Base-by-base conservation (phyloP, 2,888 invertebrate genomes). In the Andricus curvator region DNA sequence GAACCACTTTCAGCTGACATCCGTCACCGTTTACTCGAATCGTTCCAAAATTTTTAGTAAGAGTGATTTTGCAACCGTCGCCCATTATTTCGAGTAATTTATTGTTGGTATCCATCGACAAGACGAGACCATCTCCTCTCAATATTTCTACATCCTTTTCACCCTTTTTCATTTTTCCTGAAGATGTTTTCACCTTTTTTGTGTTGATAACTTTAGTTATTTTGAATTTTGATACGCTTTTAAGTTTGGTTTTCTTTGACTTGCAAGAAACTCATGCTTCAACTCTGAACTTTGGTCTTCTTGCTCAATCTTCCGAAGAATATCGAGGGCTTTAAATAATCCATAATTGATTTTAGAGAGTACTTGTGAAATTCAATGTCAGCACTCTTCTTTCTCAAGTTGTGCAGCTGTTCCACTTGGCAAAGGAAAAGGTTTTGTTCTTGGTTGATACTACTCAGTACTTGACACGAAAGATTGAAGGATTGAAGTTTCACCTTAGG, bases 1-100 rank as follows among this genome's bases (percentile, higher is more conserved):
- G 85, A 0, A 80, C 83, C 67, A 91, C 87, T 20, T 80, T 86
- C 56, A 92, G 66, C 0, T 87, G 82, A 68, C 91, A 91, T 0
- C 91, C 92, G 48, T 92, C 92, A 1, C 92, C 92, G n/a, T 87
- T 84, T 0, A 92, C 81, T 0, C 87, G 87, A 11, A 92, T 84
- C 5, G 77, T 84, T 5, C 90, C 91, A 3, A 78, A 82, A 67
- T 92, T 92, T n/a, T 81, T 86, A 0, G 76, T 56, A 33, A 91
- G 64, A 0, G 77, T 87, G 6, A 92, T 81, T 66, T 81, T 84
- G 68, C 91, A 91, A 8, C 91, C 91, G 70, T 92, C 91, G 0
- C 91, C 91, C 4, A 81, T 84, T 5, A 92, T 79, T 67, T 89
- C 86, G 15, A 91, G 83, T 9, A 83, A 65, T 0, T 84, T 84